These are phyloP conservation scores for Brachypteracias leptosomus DNA, from an alignment of 2,113 vertebrate genomes.

Conservation along the genomic window DNA sequence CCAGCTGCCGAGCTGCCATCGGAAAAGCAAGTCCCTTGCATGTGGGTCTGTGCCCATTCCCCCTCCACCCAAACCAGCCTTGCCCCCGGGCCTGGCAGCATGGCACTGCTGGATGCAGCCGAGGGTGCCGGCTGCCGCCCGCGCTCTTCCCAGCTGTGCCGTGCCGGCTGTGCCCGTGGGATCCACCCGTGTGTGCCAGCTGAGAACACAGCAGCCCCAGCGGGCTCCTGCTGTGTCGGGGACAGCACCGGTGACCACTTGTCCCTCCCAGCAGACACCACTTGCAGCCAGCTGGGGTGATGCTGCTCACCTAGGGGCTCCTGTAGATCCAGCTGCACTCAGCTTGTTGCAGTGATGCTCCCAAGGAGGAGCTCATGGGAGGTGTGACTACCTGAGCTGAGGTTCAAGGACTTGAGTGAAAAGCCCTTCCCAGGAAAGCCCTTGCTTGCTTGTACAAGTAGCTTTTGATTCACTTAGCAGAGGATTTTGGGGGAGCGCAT, in stretches of 20 bases:
- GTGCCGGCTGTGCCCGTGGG: background rate
- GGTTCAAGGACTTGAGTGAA: background rate
- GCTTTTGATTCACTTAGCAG: background rate
- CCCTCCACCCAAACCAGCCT: background rate
- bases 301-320: background rate
- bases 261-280: background rate
- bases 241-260: accelerated
- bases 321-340: background rate
- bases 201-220: background rate
- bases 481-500: background rate
- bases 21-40: background rate
- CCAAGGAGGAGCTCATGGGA: background rate
- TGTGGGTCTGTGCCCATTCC: background rate
- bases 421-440: background rate
- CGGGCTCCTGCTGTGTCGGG: accelerated
- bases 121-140: background rate
- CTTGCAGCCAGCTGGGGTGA: background rate
- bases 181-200: background rate
- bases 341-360: background rate
- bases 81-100: accelerated
- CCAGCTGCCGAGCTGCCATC: background rate
- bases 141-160: background rate
- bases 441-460: background rate
- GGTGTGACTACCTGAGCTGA: background rate
- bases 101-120: background rate